Base-by-base conservation (phyloP, 1,140 invertebrate genomes). In the Neotoxoptera formosana region DNA sequence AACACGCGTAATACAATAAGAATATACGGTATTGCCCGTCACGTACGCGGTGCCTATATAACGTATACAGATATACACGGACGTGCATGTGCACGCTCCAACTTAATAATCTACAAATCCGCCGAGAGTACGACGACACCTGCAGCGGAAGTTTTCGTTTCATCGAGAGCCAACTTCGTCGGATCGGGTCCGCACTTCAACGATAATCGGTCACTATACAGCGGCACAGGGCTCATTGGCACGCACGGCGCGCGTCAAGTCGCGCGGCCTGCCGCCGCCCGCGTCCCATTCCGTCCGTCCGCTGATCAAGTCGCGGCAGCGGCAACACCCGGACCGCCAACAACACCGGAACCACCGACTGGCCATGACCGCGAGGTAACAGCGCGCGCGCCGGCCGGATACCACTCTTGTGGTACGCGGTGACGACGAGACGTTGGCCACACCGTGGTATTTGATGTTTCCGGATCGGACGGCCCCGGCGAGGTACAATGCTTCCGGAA, bases 401-500 rank as follows among this genome's bases (percentile, higher is more conserved):
- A 56, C 87, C 87, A 56, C 51, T 34, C 34, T 51, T n/a, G 91
- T 92, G 67, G 48, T 51, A 51, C 36, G 9, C 84, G 48, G 86
- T 56, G 36, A 48, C 81, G 2, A 36, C 84, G 36, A 51, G 30
- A 56, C 93, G 84, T 86, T 30, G 84, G 86, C 41, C 53, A 41
- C 93, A 36, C 3, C 86, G 36, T 81, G 23, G 86, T 89, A 86
- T 89, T 93, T 93, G 51, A 90, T 93, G 93, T 93, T 36, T 93
- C 48, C 91, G 83, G 86, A 56, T 51, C 51, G 87, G 30, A 47
- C 53, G 93, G 45, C 60, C 53, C 92, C 92, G 92, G 87, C 84
- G 41, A 76, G 87, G 36, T 60, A 60, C 87, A 88, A 89, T 93
- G 93, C 36, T 86, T 56, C 47, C 53, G 84, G 93, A 88, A 56